Conservation (phyloP, 37 sponge, comb jelly and placozoan genomes). For the Axinella damicornis region DNA sequence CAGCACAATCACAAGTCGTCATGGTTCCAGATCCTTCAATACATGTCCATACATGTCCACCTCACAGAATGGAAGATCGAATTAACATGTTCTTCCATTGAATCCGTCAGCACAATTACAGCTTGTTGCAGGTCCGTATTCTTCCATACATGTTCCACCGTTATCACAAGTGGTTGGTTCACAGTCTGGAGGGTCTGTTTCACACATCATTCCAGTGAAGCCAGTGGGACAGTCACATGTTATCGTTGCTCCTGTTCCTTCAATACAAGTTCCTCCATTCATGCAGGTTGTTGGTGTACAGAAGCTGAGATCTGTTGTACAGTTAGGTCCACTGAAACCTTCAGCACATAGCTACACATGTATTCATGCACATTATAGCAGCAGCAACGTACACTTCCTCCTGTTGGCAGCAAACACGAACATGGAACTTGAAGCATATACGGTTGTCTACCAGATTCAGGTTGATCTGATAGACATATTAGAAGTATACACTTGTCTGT, state of each 20-base stretch:
- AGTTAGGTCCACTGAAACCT: slow-evolving; percentile 14
- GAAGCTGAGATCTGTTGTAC: not conserved
- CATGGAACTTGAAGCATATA: too few relatives aligned
- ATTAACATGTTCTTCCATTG: too few relatives aligned
- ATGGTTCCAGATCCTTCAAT: too few relatives aligned
- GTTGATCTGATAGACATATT: too few relatives aligned
- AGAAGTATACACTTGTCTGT: too few relatives aligned
- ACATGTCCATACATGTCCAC: too few relatives aligned
- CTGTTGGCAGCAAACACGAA: too few relatives aligned
- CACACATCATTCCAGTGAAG: slow-evolving; percentile 24
- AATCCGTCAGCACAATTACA: slow-evolving; percentile 26
- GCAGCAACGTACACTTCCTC: too few relatives aligned
- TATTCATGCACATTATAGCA: too few relatives aligned
- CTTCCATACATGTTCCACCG: slow-evolving; percentile 35
- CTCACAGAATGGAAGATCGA: too few relatives aligned
- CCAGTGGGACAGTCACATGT: slow-evolving; percentile 45
- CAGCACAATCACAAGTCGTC: not conserved
- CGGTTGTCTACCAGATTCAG: too few relatives aligned
- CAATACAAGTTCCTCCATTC: slow-evolving; percentile 17
- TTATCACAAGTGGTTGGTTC: slow-evolving; percentile 28
- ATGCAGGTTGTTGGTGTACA: slow-evolving; percentile 9
- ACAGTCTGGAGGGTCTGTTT: not conserved
- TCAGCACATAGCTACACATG: slow-evolving; percentile 11
- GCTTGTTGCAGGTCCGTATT: slow-evolving; percentile 24
- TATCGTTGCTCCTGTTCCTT: not conserved